Evolutionary conservation across 2,113 vertebrate species (phyloP).

Genomic region (Abramis brama): DNA sequence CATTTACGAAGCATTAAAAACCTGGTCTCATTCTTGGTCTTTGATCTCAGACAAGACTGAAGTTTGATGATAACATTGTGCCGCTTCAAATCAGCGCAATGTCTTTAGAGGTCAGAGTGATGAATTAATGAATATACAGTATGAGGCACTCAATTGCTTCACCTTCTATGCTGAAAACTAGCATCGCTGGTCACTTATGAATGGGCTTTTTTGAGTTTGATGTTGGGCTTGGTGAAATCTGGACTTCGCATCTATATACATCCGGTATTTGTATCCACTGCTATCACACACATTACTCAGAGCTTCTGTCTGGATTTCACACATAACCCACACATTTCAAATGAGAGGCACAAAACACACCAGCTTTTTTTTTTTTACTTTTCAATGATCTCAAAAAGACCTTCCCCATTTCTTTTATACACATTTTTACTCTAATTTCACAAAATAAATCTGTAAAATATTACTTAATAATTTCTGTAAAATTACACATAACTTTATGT

Average conservation of each 20-base stretch:
- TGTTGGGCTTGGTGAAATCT: slow-evolving; percentile 27
- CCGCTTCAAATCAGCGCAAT: neutral
- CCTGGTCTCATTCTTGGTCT: slow-evolving; percentile 12
- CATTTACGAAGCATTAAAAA: slow-evolving; percentile 1
- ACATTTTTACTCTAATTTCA: neutral
- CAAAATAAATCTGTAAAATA: too few species aligned
- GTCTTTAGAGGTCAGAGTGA: neutral
- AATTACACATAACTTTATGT: too few species aligned
- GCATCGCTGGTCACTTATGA: neutral
- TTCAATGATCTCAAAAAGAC: neutral
- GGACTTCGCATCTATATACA: slow-evolving; percentile 43
- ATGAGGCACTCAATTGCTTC: neutral
- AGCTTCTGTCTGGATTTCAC: slow-evolving; percentile 55
- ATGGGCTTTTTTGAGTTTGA: neutral
- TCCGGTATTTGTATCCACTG: slow-evolving; percentile 41
- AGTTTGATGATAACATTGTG: neutral
- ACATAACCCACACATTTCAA: slow-evolving; percentile 61
- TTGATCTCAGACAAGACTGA: slow-evolving; percentile 13
- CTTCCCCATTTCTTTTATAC: neutral
- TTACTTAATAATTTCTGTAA: too few species aligned
- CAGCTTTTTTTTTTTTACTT: slow-evolving; percentile 54
- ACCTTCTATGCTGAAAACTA: neutral
- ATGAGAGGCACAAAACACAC: slow-evolving; percentile 54
- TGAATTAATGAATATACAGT: neutral
- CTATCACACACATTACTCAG: slow-evolving; percentile 44